Evolutionary conservation across 2,888 invertebrate genomes (phyloP), one percentile per base, ranked within the genome.

Genomic region (Zaprionus obscuricornis): DNA sequence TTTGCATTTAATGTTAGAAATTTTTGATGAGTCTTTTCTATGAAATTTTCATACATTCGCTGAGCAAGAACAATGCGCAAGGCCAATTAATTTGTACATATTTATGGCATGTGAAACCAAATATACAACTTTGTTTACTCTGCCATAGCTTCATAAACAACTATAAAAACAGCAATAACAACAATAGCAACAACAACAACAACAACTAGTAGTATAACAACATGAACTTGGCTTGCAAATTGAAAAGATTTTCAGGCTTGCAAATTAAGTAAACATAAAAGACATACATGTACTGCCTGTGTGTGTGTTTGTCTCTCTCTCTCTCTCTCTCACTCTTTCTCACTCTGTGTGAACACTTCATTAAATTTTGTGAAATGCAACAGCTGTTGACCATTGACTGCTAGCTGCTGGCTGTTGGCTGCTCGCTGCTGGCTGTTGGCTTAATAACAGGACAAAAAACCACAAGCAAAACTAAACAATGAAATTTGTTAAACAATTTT

Each of bases 291-390:
- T 37, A 49, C 29, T 55, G 45, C 6, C 13, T 24, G 33, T 34
- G 17, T 31, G 7, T 27, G 16, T 17, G 26, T 27, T 11, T 60
- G 26, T 13, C 17, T 20, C 34, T 20, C 16, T 24, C 16, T 22
- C 31, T 39, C 27, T 34, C 5, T 3, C 5, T n/a, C 10, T 3
- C 7, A n/a, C 10, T 6, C 7, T 6, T 8, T 3, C 3, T 29
- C 29, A n/a, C 7, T 6, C 13, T 52, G 49, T 45, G 55, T 40
- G 45, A 39, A 49, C 46, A 67, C 43, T 75, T 74, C 71, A 74
- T 74, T 74, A 74, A 57, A 65, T 70, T 73, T 60, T 74, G 75
- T 64, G 71, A 74, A 74, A 50, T 55, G 71, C 67, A 74, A 67
- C 74, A 74, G 71, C 74, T 74, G 74, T 27, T 26, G 22, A 7